These are phyloP conservation scores for Halocaridina rubra DNA, from an alignment of 2,888 invertebrate genomes.

Conservation along the genomic window DNA sequence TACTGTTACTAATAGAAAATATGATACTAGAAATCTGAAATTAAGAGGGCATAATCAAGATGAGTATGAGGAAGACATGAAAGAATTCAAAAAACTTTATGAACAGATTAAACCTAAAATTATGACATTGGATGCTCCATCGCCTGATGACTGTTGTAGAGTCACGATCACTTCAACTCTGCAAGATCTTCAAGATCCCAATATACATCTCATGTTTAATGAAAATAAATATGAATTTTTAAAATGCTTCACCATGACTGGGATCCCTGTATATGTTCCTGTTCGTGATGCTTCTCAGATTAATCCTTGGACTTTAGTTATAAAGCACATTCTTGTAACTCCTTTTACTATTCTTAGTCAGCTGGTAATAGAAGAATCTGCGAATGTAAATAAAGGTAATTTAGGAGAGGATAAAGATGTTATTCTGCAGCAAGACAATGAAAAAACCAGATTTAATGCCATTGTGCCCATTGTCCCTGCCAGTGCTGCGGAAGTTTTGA, in stretches of 20 bases:
- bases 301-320: constrained; percentile 48
- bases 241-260: constrained; percentile 50
- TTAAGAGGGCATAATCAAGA: constrained; percentile 31
- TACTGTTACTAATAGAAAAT: constrained; percentile 41
- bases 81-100: constrained; percentile 16
- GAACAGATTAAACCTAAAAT: neutral
- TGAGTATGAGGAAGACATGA: constrained; percentile 30
- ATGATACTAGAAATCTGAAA: constrained; percentile 32
- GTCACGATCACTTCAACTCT: constrained; percentile 47
- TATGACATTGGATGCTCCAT: constrained; percentile 19
- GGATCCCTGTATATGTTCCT: constrained; percentile 58
- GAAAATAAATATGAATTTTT: constrained; percentile 52
- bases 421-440: constrained; percentile 18
- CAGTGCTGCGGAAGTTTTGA: constrained; percentile 14
- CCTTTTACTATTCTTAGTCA: constrained; percentile 26
- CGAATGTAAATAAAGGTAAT: neutral
- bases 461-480: constrained; percentile 48
- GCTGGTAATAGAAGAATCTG: neutral
- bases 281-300: constrained; percentile 50
- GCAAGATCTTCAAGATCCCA: constrained; percentile 47
- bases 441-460: constrained; percentile 31
- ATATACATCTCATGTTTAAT: constrained; percentile 33
- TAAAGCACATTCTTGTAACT: constrained; percentile 37
- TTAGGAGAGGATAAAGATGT: constrained; percentile 37
- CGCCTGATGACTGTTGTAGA: constrained; percentile 57